A percentile compares a stretch with the other conserved stretches of the same genome.
phyloP scores from a whole-genome alignment of 2,113 vertebrate genomes.

The Caloenas nicobarica region DNA sequence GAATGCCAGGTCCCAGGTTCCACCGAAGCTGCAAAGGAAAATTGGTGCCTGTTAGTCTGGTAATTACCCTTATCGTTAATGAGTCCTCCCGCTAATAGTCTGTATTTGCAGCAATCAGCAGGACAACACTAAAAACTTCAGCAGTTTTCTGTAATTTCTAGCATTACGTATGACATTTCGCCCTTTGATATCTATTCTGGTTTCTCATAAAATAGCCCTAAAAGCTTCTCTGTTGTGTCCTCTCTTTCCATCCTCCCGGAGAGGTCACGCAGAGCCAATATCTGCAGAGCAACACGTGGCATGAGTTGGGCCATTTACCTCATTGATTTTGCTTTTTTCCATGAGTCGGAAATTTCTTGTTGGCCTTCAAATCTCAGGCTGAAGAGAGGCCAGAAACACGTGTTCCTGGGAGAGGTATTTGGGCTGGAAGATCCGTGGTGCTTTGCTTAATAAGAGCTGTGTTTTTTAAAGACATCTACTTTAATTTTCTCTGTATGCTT shows the following conservation, averaged over 20 bases:
- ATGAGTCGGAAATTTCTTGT: background rate
- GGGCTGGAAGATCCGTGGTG: background rate
- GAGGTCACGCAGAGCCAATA: background rate
- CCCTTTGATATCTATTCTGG: background rate
- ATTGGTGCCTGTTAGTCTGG: background rate
- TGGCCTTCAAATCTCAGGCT: background rate
- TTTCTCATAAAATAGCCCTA: background rate
- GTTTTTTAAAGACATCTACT: background rate
- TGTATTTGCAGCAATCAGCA: background rate
- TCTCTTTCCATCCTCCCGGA: accelerated
- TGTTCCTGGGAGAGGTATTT: background rate
- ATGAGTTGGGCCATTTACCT: accelerated
- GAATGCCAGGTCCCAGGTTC: background rate
- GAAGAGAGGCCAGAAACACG: background rate
- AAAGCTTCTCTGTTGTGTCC: background rate
- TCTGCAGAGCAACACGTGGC: accelerated
- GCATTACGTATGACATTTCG: background rate
- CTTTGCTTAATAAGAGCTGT: background rate
- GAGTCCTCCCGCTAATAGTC: background rate
- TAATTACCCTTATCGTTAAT: background rate
- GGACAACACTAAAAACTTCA: background rate
- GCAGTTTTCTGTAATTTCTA: background rate
- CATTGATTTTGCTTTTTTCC: accelerated
- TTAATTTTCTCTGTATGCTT: background rate
- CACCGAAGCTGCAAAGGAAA: background rate